These are phyloP conservation scores for Leptobrachium leishanense DNA, from an alignment of 2,113 vertebrate species.

Conservation along the genomic window DNA sequence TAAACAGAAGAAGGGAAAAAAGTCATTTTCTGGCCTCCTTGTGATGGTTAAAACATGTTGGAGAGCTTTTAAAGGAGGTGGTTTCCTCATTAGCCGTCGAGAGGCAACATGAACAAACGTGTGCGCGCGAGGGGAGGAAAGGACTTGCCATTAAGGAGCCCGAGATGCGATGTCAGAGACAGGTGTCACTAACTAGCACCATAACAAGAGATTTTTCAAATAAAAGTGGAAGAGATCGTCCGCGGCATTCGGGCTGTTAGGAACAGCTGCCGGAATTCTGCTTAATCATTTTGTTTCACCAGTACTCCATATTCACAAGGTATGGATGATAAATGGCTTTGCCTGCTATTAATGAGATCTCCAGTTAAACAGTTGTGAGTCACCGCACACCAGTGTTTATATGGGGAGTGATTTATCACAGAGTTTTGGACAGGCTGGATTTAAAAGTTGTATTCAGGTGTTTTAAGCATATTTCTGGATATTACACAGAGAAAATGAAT, in stretches of 20 bases:
- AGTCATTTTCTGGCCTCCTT: neutral
- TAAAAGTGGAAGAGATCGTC: constrained; percentile 51
- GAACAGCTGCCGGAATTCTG: constrained; percentile 55
- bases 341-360: constrained; percentile 55
- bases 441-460: constrained; percentile 53
- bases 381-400: constrained; percentile 51
- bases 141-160: constrained; percentile 45
- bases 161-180: constrained; percentile 56
- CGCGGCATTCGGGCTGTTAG: constrained; percentile 51
- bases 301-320: constrained; percentile 52
- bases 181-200: constrained; percentile 57
- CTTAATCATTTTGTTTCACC: constrained; percentile 51
- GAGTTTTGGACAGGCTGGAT: constrained; percentile 53
- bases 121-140: constrained; percentile 48
- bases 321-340: constrained; percentile 55
- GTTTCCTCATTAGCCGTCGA: constrained; percentile 58
- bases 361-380: constrained; percentile 54
- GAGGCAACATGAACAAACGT: constrained; percentile 45
- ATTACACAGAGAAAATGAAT: constrained; percentile 36
- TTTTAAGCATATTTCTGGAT: constrained; percentile 54
- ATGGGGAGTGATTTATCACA: constrained; percentile 56
- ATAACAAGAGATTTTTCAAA: constrained; percentile 52
- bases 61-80: constrained; percentile 25
- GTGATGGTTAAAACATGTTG: neutral
- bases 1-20: neutral